Conservation (phyloP, 30 jellyfish, hydroid and myxozoan species). For the Pelagia noctiluca region DNA sequence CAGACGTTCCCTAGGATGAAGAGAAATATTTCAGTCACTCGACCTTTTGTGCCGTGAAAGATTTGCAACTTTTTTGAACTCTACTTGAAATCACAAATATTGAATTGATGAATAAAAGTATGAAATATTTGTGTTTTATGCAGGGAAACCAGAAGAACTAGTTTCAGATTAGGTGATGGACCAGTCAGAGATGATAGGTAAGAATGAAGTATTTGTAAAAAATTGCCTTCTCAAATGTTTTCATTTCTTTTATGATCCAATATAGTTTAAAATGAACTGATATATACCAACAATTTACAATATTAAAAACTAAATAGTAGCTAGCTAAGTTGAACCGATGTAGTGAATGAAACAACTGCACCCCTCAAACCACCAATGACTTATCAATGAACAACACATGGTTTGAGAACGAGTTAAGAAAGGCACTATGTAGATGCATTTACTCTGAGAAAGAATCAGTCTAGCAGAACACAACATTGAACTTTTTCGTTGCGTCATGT, state of each 20-base stretch:
- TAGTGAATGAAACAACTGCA: too few species aligned
- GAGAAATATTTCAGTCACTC: too few species aligned
- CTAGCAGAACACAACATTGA: too few species aligned
- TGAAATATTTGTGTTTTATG: neutral
- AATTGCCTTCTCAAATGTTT: neutral
- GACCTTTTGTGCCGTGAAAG: too few species aligned
- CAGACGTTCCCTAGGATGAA: too few species aligned
- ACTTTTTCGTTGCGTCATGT: neutral
- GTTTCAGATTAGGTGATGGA: conserved; percentile 57
- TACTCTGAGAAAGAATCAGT: neutral
- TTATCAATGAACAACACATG: too few species aligned
- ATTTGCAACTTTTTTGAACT: too few species aligned
- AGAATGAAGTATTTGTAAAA: neutral
- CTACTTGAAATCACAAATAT: neutral
- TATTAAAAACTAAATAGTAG: too few species aligned
- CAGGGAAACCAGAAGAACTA: conserved; percentile 58
- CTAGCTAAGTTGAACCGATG: too few species aligned
- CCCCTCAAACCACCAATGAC: too few species aligned
- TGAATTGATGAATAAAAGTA: neutral
- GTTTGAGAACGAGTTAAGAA: too few species aligned
- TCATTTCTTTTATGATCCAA: neutral
- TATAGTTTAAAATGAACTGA: neutral
- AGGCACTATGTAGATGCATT: neutral
- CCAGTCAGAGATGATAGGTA: conserved; percentile 70
- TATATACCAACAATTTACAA: too few species aligned